Evolutionary conservation across 2,888 invertebrate genomes (phyloP).

Genomic region (Rapana venosa): DNA sequence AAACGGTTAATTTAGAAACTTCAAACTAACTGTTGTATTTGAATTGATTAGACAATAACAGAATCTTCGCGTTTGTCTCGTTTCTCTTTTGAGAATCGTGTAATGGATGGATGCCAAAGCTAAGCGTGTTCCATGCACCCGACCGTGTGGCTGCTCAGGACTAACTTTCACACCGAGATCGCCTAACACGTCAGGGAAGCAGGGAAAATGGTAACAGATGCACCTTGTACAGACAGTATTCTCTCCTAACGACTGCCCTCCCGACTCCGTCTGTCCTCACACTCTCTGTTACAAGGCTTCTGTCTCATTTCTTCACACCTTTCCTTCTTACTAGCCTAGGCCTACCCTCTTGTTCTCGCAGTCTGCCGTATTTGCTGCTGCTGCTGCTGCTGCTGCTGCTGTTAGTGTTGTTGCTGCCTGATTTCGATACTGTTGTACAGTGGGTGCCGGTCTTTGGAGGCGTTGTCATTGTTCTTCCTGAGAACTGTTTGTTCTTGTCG

Average conservation of each 20-base stretch:
- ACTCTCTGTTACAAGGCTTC: not conserved
- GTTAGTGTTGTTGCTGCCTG: not conserved
- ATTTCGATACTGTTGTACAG: slow-evolving; percentile 18
- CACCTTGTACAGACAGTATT: not conserved
- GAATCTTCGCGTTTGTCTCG: no score
- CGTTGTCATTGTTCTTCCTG: not conserved
- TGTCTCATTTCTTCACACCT: not conserved
- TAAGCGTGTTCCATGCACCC: no score
- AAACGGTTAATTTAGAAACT: no score
- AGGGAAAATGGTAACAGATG: not conserved
- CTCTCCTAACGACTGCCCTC: not conserved
- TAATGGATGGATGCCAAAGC: no score
- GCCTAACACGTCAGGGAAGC: not conserved
- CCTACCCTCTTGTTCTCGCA: not conserved
- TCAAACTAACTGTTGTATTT: no score
- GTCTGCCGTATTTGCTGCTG: not conserved
- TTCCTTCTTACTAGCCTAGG: not conserved
- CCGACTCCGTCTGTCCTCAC: slow-evolving; percentile 7
- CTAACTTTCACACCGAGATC: not conserved
- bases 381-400: not conserved
- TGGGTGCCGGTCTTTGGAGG: not conserved
- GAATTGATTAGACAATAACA: no score
- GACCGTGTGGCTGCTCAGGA: no score
- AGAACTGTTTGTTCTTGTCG: not conserved
- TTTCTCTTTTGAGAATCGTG: no score